A percentile compares a stretch with the other conserved stretches of the same genome.
These are phyloP conservation scores for Siniperca knerii DNA, from an alignment of 2,113 vertebrate species.

Conservation along the genomic window DNA sequence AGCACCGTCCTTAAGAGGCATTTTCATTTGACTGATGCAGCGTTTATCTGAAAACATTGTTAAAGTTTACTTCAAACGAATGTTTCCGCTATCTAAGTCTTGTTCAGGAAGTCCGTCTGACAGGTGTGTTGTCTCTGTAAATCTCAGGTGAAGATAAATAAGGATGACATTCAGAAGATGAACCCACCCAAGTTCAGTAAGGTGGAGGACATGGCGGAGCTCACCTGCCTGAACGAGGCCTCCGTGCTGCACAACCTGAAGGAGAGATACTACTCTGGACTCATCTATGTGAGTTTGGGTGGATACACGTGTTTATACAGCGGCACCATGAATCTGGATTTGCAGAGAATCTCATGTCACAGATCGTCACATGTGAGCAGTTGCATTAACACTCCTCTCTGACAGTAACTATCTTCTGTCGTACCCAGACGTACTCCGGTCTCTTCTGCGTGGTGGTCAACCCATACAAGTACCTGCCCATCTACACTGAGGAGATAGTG, in stretches of 20 bases:
- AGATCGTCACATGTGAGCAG: too few relatives aligned
- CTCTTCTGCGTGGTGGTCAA: conserved; percentile 95
- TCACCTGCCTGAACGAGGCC: conserved; percentile 88
- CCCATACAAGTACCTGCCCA: conserved; percentile 92
- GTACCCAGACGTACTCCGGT: conserved; percentile 90
- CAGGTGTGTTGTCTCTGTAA: neutral
- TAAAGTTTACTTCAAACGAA: neutral
- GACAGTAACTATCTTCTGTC: neutral
- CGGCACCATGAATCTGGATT: neutral
- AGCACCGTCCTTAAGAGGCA: neutral
- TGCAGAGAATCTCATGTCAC: neutral
- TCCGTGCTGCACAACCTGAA: conserved; percentile 88
- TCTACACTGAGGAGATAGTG: conserved; percentile 91
- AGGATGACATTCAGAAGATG: conserved; percentile 89
- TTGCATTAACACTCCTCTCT: neutral
- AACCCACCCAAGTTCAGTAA: conserved; percentile 88
- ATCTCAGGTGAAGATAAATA: conserved; percentile 81
- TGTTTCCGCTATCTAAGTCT: neutral
- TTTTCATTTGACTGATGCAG: neutral
- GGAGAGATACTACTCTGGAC: conserved; percentile 87
- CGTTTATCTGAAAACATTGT: neutral
- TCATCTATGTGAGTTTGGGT: conserved; percentile 84
- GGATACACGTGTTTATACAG: neutral
- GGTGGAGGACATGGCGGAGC: conserved; percentile 89
- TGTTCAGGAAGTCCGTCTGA: neutral